Percentiles rank a stretch among this genome's conserved stretches.
phyloP scores from a whole-genome alignment of 2,797 vertebrate genomes.

The Heliangelus exortis region DNA sequence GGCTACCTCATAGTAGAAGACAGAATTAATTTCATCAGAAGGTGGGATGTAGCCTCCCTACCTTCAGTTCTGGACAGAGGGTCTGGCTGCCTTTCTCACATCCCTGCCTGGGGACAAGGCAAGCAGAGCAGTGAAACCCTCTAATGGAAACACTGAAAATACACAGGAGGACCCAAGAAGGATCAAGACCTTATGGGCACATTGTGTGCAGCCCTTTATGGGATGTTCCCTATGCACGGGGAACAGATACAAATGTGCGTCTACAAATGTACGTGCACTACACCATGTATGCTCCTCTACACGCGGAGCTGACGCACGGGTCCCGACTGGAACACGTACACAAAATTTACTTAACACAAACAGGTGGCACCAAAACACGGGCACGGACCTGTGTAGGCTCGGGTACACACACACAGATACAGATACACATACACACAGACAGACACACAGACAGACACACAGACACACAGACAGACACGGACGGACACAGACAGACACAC shows the following conservation, averaged over 20 bases:
- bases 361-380: fast-evolving
- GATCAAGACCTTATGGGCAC: fast-evolving
- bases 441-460: no score
- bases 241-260: fast-evolving
- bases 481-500: no score
- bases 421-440: no score
- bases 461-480: no score
- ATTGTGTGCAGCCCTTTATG: fast-evolving
- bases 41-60: not conserved
- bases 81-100: not conserved
- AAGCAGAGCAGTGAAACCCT: fast-evolving
- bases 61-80: no score
- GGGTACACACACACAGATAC: fast-evolving
- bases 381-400: fast-evolving
- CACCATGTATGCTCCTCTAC: fast-evolving
- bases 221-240: fast-evolving
- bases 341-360: fast-evolving
- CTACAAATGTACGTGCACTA: fast-evolving
- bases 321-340: fast-evolving
- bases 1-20: fast-evolving
- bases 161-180: fast-evolving
- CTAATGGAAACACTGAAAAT: fast-evolving
- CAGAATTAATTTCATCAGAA: not conserved
- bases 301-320: not conserved
- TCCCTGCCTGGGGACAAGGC: not conserved